A percentile compares a stretch with the other conserved stretches of the same genome.
These are phyloP conservation scores for Phymanthus crucifer DNA, from an alignment of 92 coral and sea anemone genomes.

Conservation along the genomic window DNA sequence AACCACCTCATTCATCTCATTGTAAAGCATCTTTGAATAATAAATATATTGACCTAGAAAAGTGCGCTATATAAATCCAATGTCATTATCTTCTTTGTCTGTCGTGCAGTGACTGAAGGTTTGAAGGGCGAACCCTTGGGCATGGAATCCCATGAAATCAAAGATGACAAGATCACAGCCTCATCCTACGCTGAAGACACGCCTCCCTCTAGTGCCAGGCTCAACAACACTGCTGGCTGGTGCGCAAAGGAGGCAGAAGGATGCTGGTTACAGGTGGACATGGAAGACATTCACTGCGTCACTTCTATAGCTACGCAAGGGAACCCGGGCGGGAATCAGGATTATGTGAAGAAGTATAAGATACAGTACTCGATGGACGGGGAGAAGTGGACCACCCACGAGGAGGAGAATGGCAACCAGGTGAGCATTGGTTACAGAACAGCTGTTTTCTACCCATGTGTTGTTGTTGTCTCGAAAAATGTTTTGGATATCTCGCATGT, in stretches of 20 bases:
- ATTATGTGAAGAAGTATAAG: slow-evolving; percentile 71
- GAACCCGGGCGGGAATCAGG: slow-evolving; percentile 77
- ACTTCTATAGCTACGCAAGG: slow-evolving; percentile 86
- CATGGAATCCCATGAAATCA: slow-evolving; percentile 49
- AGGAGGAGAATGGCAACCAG: slow-evolving; percentile 72
- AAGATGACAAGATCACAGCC: slow-evolving; percentile 62
- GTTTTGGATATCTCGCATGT: too few species aligned
- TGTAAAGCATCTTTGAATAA: too few species aligned
- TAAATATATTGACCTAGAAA: too few species aligned
- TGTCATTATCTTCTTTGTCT: background rate
- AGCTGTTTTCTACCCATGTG: background rate
- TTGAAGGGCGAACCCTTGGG: slow-evolving; percentile 68
- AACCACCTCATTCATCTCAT: too few species aligned
- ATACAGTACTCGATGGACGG: slow-evolving; percentile 66
- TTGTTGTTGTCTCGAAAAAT: too few species aligned
- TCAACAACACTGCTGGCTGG: slow-evolving; percentile 69
- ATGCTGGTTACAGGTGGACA: slow-evolving; percentile 64
- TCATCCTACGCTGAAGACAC: slow-evolving; percentile 74
- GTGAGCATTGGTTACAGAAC: slow-evolving; percentile 20
- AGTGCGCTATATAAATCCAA: too few species aligned
- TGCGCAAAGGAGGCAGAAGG: slow-evolving; percentile 58
- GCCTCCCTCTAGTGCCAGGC: slow-evolving; percentile 65
- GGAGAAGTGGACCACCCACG: slow-evolving; percentile 58
- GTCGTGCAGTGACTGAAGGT: slow-evolving; percentile 14
- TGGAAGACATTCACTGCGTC: slow-evolving; percentile 64